phyloP scores from a whole-genome alignment of 2,888 invertebrate genomes.

The Drosophila siamana region DNA sequence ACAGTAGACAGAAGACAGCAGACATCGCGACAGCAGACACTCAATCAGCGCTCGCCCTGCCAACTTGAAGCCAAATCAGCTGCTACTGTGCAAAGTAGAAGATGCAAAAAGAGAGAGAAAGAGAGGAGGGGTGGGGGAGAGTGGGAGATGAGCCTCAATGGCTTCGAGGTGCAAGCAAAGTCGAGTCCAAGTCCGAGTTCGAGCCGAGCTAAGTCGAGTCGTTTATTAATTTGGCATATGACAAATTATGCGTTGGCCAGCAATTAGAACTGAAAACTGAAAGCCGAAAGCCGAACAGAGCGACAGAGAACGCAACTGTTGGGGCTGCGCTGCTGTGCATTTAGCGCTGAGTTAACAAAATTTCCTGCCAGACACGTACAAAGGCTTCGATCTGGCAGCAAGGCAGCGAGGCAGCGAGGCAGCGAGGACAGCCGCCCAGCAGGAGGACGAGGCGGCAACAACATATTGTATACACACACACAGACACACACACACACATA shows the following conservation, averaged over 20 bases:
- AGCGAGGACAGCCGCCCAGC: constrained; percentile 18
- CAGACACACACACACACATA: too few species aligned
- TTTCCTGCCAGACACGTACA: constrained; percentile 68
- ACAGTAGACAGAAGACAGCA: constrained; percentile 25
- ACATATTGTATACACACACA: too few species aligned
- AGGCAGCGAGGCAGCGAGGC: too few species aligned
- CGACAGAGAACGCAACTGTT: constrained; percentile 32
- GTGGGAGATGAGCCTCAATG: constrained; percentile 30
- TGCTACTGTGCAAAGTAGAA: constrained; percentile 58
- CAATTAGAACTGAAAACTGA: constrained; percentile 67
- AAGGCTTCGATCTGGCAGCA: constrained; percentile 66
- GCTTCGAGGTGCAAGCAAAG: constrained; percentile 43
- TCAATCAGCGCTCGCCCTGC: constrained; percentile 64
- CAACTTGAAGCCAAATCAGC: constrained; percentile 72
- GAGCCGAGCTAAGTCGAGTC: constrained; percentile 38
- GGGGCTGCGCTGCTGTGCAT: constrained; percentile 8
- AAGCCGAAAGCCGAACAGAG: constrained; percentile 22
- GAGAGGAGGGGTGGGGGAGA: background rate
- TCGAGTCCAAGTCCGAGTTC: constrained; percentile 5
- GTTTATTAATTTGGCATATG: constrained; percentile 80
- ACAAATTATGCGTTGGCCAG: constrained; percentile 75
- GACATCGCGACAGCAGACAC: constrained; percentile 36
- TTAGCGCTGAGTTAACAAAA: constrained; percentile 75
- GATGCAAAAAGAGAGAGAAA: background rate
- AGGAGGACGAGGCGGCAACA: background rate